Conservation (phyloP, 2,113 vertebrate genomes). For the Acinonyx jubatus region DNA sequence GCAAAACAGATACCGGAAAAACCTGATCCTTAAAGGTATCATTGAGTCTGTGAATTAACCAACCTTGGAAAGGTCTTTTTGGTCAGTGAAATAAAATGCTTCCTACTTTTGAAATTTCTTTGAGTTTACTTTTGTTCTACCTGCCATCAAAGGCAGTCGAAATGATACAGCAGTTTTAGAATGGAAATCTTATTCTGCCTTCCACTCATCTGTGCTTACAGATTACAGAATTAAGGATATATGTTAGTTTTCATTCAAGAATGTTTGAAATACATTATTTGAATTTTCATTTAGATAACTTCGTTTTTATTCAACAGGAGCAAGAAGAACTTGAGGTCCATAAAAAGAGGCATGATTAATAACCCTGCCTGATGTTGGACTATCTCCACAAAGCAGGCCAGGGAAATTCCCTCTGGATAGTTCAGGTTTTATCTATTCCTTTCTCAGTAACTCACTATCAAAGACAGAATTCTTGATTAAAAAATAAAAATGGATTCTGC, state of each 20-base stretch:
- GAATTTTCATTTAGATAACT: slow-evolving; percentile 38
- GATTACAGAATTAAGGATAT: slow-evolving; percentile 25
- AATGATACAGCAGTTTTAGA: neutral
- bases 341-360: slow-evolving; percentile 52
- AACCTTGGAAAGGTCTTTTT: neutral
- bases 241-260: neutral
- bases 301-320: neutral
- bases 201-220: neutral
- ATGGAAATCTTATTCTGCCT: slow-evolving; percentile 26
- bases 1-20: neutral
- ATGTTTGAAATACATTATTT: slow-evolving; percentile 41
- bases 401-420: slow-evolving; percentile 53
- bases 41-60: neutral
- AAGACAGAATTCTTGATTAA: slow-evolving; percentile 74
- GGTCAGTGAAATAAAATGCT: neutral
- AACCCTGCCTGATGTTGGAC: neutral
- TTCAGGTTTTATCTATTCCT: slow-evolving; percentile 50
- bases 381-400: slow-evolving; percentile 28
- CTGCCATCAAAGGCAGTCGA: neutral
- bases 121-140: neutral
- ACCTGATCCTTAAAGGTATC: neutral
- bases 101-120: neutral
- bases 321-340: neutral
- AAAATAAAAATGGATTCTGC: slow-evolving; percentile 66
- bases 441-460: slow-evolving; percentile 60